Percentiles rank a stretch among this genome's conserved stretches.
Conservation (phyloP, 2,888 invertebrate species). For the Drosophila mimica region DNA sequence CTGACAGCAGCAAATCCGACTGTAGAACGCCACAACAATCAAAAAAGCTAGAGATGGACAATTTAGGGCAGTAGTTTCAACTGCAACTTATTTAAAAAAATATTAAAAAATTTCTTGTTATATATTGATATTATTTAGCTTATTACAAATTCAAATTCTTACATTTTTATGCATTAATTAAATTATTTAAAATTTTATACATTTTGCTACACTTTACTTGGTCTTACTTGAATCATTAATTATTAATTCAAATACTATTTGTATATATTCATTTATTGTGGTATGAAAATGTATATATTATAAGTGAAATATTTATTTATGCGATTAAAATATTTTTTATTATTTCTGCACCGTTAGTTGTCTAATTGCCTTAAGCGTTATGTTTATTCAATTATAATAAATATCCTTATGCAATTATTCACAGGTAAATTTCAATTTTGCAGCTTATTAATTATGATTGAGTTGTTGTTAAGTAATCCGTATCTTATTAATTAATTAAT, state of each 20-base stretch:
- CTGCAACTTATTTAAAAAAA: neutral
- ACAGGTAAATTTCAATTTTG: neutral
- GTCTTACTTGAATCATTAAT: neutral
- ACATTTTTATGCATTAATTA: neutral
- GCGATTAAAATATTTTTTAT: neutral
- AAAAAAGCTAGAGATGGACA: conserved; percentile 62
- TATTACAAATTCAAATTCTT: neutral
- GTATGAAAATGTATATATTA: neutral
- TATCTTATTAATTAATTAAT: neutral
- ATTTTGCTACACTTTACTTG: neutral
- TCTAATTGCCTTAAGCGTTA: neutral
- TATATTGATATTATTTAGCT: neutral
- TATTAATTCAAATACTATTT: neutral
- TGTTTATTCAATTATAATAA: neutral
- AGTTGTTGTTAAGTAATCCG: neutral
- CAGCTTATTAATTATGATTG: neutral
- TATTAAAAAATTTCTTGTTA: neutral
- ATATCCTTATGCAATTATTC: neutral
- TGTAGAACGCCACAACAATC: conserved; percentile 60
- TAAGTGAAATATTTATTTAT: neutral
- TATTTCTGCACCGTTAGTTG: neutral
- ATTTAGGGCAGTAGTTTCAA: neutral
- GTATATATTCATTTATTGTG: neutral
- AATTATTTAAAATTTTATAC: neutral
- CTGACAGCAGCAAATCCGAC: conserved; percentile 76